Evolutionary conservation across 1,140 invertebrate species (phyloP), one percentile per base, ranked within the genome.

Genomic region (Zaprionus ornatus): DNA sequence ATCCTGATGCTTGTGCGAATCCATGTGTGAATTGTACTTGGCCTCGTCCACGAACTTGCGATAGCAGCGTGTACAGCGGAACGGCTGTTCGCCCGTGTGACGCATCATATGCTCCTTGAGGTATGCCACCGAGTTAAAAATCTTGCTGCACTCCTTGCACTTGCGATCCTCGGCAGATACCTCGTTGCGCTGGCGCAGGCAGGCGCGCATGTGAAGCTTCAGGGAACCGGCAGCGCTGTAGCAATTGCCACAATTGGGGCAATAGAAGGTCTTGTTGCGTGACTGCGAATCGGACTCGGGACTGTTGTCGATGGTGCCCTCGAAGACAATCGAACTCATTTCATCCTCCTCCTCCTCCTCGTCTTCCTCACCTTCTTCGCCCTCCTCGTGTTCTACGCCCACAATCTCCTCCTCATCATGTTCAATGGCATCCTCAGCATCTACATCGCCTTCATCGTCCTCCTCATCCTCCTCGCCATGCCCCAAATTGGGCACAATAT

Each of bases 101-200:
- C 91, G 91, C 77, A 92, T 76, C 82, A 92, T 91, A n/a, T 92
- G 91, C 74, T 92, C 91, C 60, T 92, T 92, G 21, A 92, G 78
- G 32, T 92, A 92, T n/a, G 81, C 80, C 13, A 91, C 87, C 42
- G 91, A 92, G 27, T 92, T 92, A 68, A 92, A 92, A n/a, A 92
- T 63, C 48, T 91, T 91, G 71, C 87, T 86, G 68, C 91, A 92
- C 3, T 92, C 86, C 12, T 91, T 79, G 61, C 91, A 92, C 25
- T 91, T 91, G 37, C 91, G 82, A n/a, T 91, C 82, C 56, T 92
- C 91, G 12, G 77, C 55, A 0, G 90, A 85, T 2, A 91, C 76
- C 32, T 91, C 91, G 52, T 82, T 82, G 9, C 85, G 79, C 9
- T 91, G 84, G 0, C 88, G 87, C 45, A 92, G 25, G n/a, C 91